phyloP scores from a whole-genome alignment of 2,113 vertebrate species.

The Crotalus tigris region DNA sequence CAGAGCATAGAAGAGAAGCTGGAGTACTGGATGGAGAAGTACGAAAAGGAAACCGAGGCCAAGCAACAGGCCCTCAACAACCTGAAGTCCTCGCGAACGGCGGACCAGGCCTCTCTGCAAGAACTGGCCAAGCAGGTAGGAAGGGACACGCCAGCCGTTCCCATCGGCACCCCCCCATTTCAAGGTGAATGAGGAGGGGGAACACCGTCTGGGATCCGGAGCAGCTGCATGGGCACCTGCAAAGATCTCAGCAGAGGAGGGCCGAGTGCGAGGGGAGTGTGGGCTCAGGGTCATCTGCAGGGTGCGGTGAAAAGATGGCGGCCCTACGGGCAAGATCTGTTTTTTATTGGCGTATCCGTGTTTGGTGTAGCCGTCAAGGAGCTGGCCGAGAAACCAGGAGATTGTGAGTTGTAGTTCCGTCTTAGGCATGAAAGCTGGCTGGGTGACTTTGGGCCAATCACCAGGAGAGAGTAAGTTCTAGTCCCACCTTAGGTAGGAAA shows the following conservation, averaged over 20 bases:
- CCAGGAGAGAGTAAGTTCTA: too few species aligned
- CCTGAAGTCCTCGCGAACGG: slow-evolving; percentile 67
- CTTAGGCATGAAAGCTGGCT: accelerated
- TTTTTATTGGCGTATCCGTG: background rate
- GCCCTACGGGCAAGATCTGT: background rate
- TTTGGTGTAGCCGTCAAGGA: too few species aligned
- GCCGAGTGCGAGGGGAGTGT: too few species aligned
- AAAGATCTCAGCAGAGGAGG: background rate
- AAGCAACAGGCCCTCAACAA: slow-evolving; percentile 74
- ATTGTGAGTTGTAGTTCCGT: too few species aligned
- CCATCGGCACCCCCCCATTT: background rate
- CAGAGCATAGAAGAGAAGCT: slow-evolving; percentile 76
- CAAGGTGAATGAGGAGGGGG: background rate
- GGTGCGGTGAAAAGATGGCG: background rate
- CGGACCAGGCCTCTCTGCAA: slow-evolving; percentile 70
- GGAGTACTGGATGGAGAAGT: slow-evolving; percentile 81
- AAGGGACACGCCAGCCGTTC: background rate
- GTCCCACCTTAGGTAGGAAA: too few species aligned
- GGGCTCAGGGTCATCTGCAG: background rate
- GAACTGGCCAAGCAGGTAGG: slow-evolving; percentile 71
- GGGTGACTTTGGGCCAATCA: too few species aligned
- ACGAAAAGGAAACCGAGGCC: slow-evolving; percentile 73
- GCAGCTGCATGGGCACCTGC: background rate
- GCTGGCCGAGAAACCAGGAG: too few species aligned
- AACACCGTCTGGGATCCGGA: background rate